Evolutionary conservation across 1,140 invertebrate genomes (phyloP), one percentile per base, ranked within the genome.

Genomic region (Apis dorsata): DNA sequence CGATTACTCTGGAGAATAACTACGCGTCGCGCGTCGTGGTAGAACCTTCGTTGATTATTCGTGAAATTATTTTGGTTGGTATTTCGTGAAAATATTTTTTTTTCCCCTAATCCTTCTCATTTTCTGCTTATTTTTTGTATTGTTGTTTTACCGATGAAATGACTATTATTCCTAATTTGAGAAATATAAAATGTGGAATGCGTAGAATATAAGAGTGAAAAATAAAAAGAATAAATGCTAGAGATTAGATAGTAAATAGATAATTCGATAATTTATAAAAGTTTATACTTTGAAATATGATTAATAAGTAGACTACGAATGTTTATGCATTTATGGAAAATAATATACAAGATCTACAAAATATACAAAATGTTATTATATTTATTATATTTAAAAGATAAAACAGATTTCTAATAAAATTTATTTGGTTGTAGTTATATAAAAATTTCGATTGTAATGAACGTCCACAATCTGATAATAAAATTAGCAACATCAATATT

Each of bases 1-100:
- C 74, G 74, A 82, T 82, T 82, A 63, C 65, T 77, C 49, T 5
- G 1, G 28, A 49, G 55, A 24, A 24, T 24, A 24, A 24, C 24
- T 24, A 51, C 2, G 28, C 0, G 28, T 28, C 2, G 28, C 28
- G 28, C 34, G 34, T 1, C 7, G 10, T n/a, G 28, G 34, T 44
- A 49, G 53, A 62, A 24, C 79, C 13, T 3, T 68, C 44, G 12
- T 44, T 55, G n/a, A n/a, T n/a, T n/a, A n/a, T n/a, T n/a, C n/a
- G n/a, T n/a, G n/a, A n/a, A n/a, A n/a, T n/a, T n/a, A n/a, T n/a
- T n/a, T n/a, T n/a, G n/a, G 9, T 8, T 13, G 2, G 44, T 11
- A 19, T 66, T 55, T n/a, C 59, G 9, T 51, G 24, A 55, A 44
- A 55, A 65, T 34, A 19, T 53, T 63, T 44, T 44, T 44, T 44